These are phyloP conservation scores for Gymnobelideus leadbeateri DNA, from an alignment of 2,113 vertebrate species.

Conservation along the genomic window DNA sequence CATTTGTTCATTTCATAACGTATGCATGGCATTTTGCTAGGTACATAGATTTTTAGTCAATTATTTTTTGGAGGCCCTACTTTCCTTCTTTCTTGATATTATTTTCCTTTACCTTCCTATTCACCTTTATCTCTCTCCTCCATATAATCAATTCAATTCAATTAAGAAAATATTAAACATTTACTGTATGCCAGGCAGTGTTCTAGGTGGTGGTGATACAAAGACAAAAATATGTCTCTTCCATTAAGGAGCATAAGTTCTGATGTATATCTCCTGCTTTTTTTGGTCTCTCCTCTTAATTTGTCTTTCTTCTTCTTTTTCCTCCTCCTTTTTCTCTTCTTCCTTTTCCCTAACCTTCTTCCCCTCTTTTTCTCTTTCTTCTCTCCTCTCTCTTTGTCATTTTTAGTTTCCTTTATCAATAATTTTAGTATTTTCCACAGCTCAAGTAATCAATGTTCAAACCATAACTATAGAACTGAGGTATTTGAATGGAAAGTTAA, in stretches of 20 bases:
- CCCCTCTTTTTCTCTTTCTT: background rate
- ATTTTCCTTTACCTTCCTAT: background rate
- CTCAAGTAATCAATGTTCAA: background rate
- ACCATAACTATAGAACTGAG: background rate
- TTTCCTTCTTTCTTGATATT: background rate
- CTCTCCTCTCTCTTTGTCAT: background rate
- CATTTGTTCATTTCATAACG: background rate
- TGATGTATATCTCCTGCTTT: background rate
- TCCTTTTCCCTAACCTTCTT: background rate
- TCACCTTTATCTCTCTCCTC: background rate
- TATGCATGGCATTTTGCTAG: background rate
- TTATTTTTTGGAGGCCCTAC: background rate
- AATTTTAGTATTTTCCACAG: background rate
- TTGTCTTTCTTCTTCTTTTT: background rate
- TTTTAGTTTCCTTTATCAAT: background rate
- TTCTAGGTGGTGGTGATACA: background rate
- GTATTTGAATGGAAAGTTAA: fast-evolving
- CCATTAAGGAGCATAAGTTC: background rate
- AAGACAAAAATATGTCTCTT: background rate
- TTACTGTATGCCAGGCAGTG: background rate
- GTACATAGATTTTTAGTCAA: background rate
- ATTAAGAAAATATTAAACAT: background rate
- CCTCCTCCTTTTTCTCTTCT: too few relatives aligned
- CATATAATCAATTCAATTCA: background rate
- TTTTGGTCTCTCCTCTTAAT: background rate